Base-by-base conservation (phyloP, 2,113 vertebrate genomes). In the Hipposideros armiger region DNA sequence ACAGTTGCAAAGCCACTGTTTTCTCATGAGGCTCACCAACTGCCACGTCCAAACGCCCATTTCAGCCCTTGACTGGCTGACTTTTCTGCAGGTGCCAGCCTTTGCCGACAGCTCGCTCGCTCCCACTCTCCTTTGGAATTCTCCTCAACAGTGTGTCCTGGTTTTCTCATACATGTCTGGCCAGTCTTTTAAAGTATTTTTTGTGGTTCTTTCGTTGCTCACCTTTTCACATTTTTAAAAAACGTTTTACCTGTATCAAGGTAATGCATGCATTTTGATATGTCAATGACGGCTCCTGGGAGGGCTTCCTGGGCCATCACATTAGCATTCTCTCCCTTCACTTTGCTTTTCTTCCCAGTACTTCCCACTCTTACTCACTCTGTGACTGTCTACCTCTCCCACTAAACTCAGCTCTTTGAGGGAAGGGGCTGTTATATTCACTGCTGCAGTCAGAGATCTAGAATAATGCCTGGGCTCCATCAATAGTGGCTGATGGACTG, bases 1-100 rank as follows among this genome's bases (percentile, higher is more conserved):
- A 91, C 45, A 1, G 54, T 56, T 94, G 42, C 56, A 83, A 82
- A 91, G 69, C 90, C 64, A 69, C 42, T 90, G 26, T 42, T 86
- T 85, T 85, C 32, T 50, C 47, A 80, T 17, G 13, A 94, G 74
- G 74, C 42, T 93, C 60, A 74, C 36, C 72, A 40, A 88, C 4
- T 81, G 60, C 58, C 52, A 96, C 84, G 83, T 78, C 20, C 91
- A 94, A 92, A 78, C 47, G 73, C 24, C 58, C 84, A 96, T 77
- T 76, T 83, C 73, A 90, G 62, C 47, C 54, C 73, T 70, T 81
- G 58, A 36, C 14, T 80, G 76, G 80, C 1, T 80, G 58, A 32
- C 30, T 24, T 83, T 92, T 80, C 69, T 54, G 66, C 64, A 86
- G 85, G 45, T 81, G 89, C 11, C 58, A 7, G 52, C 87, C n/a